A percentile compares a stretch with the other conserved stretches of the same genome.
Evolutionary conservation across 2,113 vertebrate genomes (phyloP).

Genomic region (Ptilorrhoa leucosticta): DNA sequence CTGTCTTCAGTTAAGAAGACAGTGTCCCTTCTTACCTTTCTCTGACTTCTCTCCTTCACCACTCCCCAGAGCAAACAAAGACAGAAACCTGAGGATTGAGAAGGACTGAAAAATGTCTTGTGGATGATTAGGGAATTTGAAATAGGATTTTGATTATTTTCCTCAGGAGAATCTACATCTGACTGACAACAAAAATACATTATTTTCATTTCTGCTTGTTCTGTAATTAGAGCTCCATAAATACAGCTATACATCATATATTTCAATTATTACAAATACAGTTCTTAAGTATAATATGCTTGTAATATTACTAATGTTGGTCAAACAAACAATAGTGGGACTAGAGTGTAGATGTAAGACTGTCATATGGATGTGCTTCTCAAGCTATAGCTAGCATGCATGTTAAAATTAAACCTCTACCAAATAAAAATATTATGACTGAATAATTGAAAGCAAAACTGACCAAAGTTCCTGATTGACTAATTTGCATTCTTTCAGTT

Average conservation of each 20-base stretch:
- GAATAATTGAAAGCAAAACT: background rate
- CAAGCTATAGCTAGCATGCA: background rate
- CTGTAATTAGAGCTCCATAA: background rate
- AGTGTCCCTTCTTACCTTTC: background rate
- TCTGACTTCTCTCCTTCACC: background rate
- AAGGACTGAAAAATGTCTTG: background rate
- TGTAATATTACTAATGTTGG: background rate
- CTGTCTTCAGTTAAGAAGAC: background rate
- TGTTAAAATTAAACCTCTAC: background rate
- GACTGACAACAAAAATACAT: background rate
- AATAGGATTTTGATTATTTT: background rate
- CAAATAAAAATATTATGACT: background rate
- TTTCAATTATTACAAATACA: background rate
- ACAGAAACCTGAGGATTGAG: background rate
- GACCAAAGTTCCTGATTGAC: background rate
- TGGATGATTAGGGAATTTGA: background rate
- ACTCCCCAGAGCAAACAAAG: background rate
- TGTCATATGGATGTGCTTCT: background rate
- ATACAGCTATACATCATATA: background rate
- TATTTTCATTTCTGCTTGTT: background rate
- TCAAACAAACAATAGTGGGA: background rate
- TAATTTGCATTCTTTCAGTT: background rate
- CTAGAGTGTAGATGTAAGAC: background rate
- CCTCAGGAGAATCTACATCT: background rate
- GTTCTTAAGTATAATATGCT: background rate